Percentiles rank a stretch among this genome's conserved stretches.
Evolutionary conservation across 2,113 vertebrate species (phyloP).

Genomic region (Eulemur macaco): DNA sequence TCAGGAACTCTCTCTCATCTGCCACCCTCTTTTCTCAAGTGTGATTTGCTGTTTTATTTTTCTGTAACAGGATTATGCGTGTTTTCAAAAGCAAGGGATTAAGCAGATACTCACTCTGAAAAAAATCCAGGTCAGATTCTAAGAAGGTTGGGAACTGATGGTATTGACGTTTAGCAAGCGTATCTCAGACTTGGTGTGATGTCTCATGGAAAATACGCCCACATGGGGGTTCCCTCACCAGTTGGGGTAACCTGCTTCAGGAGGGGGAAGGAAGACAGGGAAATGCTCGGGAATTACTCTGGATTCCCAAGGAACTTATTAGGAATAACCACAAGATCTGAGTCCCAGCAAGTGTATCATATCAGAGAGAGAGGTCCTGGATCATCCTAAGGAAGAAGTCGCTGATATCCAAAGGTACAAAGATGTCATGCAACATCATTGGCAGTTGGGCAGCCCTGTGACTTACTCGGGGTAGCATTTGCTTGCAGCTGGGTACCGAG

Average conservation of each 20-base stretch:
- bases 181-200: rapidly evolving
- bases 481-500: background rate
- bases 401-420: background rate
- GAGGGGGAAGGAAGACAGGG: background rate
- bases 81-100: background rate
- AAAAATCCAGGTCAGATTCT: background rate
- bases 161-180: background rate
- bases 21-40: background rate
- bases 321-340: background rate
- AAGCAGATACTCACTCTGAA: background rate
- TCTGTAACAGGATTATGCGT: background rate
- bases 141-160: background rate
- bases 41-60: background rate
- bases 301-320: background rate
- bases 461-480: background rate
- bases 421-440: background rate
- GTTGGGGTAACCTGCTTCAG: rapidly evolving
- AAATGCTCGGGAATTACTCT: background rate
- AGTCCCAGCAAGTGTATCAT: background rate
- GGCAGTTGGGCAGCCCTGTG: background rate
- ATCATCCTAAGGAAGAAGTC: background rate
- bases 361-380: background rate
- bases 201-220: rapidly evolving
- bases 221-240: rapidly evolving
- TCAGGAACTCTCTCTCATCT: background rate